Percentiles rank a stretch among this genome's conserved stretches.
phyloP scores from a whole-genome alignment of 2,797 vertebrate genomes.

The Rhinella marina region DNA sequence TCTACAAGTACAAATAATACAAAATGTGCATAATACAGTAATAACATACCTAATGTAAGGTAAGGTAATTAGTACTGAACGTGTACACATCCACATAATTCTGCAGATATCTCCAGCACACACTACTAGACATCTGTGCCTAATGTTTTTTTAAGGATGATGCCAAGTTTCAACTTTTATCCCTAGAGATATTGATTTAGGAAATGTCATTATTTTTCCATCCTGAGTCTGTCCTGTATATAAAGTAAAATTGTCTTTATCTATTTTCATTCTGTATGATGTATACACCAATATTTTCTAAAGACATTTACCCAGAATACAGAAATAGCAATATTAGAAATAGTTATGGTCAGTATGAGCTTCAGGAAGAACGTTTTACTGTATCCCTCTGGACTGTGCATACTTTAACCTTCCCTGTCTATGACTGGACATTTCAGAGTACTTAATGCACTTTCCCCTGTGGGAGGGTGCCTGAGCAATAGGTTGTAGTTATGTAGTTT shows the following conservation, averaged over 20 bases:
- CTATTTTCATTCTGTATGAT: not conserved
- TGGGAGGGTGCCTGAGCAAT: no score
- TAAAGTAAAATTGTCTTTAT: not conserved
- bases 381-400: not conserved
- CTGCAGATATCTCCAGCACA: not conserved
- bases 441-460: no score
- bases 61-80: no score
- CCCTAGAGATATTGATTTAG: not conserved
- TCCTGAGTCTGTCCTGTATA: not conserved
- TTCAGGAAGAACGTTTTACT: not conserved
- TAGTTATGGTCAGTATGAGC: no score
- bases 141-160: conserved; percentile 3
- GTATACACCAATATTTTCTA: not conserved
- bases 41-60: not conserved
- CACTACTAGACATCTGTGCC: conserved; percentile 5
- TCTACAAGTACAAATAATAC: not conserved
- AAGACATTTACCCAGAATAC: not conserved
- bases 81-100: not conserved
- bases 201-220: conserved; percentile 17
- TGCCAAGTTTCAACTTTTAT: conserved; percentile 21
- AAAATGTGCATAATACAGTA: not conserved
- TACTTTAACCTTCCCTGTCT: no score
- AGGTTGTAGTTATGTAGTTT: no score
- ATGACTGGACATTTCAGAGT: no score
- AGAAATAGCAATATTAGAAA: not conserved